phyloP scores from a whole-genome alignment of 2,797 vertebrate species.

The Echeneis naucrates region DNA sequence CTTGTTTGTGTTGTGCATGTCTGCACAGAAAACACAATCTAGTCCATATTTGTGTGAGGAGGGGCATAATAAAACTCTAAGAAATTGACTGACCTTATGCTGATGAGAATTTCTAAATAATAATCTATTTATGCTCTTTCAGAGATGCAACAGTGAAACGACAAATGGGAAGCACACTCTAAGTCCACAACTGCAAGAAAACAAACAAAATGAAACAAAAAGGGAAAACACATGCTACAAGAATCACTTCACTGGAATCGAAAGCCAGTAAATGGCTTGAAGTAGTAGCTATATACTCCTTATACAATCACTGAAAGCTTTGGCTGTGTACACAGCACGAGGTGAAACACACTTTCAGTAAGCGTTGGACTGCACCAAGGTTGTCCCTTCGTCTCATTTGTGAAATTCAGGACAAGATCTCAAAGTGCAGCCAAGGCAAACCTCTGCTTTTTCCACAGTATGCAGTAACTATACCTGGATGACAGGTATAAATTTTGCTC shows the following conservation, averaged over 20 bases:
- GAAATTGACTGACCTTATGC: constrained; percentile 12
- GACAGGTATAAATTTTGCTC: too few species aligned
- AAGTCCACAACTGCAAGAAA: background rate
- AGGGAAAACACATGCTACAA: background rate
- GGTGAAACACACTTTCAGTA: too few species aligned
- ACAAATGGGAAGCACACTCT: background rate
- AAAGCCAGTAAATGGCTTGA: background rate
- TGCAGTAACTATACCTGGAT: too few species aligned
- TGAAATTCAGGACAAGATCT: too few species aligned
- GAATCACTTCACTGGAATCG: background rate
- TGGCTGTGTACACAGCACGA: too few species aligned
- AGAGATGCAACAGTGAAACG: background rate
- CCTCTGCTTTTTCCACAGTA: too few species aligned
- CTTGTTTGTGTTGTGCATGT: constrained; percentile 36
- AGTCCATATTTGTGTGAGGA: constrained; percentile 42
- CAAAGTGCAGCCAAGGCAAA: too few species aligned
- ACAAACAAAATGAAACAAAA: background rate
- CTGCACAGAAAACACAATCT: constrained; percentile 41
- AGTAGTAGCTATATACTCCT: background rate
- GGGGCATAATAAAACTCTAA: constrained; percentile 6
- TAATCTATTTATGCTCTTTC: constrained; percentile 9
- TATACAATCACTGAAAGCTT: background rate
- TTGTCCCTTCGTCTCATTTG: too few species aligned
- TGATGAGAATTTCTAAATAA: constrained; percentile 30
- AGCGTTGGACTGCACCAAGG: too few species aligned